Conservation (phyloP, 2,797 vertebrate species). For the Acestrorhynchus altus region DNA sequence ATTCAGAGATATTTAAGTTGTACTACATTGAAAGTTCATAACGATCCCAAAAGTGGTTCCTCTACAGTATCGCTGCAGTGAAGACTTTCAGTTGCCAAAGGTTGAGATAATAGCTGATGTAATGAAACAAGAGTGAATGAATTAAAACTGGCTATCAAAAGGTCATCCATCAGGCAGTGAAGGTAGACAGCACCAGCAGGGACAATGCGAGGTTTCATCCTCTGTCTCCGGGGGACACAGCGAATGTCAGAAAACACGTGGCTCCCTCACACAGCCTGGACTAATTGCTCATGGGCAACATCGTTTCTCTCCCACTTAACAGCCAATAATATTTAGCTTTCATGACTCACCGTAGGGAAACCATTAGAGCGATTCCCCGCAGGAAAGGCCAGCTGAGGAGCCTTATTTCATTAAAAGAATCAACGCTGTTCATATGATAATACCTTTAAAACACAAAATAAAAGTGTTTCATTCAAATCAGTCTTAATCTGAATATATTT, state of each 20-base stretch:
- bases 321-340: constrained; percentile 38
- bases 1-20: neutral
- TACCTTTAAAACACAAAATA: neutral
- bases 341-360: constrained; percentile 9
- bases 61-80: neutral
- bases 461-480: neutral
- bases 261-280: constrained; percentile 29
- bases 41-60: neutral
- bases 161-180: constrained; percentile 33
- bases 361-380: neutral
- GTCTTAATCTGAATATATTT: neutral
- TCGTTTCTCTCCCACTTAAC: constrained; percentile 35
- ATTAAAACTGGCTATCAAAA: constrained; percentile 23
- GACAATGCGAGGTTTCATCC: constrained; percentile 14
- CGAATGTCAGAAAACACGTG: constrained; percentile 22
- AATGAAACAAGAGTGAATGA: constrained; percentile 12
- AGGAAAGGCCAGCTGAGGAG: neutral
- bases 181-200: neutral
- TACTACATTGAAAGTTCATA: neutral
- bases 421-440: neutral
- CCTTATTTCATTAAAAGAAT: neutral
- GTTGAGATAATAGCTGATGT: constrained; percentile 17
- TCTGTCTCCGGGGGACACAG: neutral
- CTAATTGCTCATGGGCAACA: constrained; percentile 25
- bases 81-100: constrained; percentile 4